Percentiles rank a stretch among this genome's conserved stretches.
These are phyloP conservation scores for Dascyllus trimaculatus DNA, from an alignment of 2,113 vertebrate species.

Conservation along the genomic window DNA sequence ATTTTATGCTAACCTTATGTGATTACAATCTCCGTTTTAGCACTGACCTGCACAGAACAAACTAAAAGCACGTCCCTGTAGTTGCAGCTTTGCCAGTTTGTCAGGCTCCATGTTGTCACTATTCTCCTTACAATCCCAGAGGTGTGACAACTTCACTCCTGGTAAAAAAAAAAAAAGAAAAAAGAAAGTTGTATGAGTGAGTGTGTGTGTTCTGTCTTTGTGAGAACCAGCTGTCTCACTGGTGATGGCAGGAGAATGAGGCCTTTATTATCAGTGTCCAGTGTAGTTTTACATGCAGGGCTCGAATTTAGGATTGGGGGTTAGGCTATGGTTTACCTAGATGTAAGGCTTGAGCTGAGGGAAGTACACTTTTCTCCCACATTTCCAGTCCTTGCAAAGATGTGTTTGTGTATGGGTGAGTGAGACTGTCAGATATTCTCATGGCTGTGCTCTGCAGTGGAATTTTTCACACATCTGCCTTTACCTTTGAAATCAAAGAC, in stretches of 20 bases:
- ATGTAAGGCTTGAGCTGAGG: background rate
- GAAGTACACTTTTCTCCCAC: background rate
- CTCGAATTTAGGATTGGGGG: background rate
- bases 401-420: background rate
- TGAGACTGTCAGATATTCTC: slow-evolving; percentile 16
- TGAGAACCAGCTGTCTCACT: slow-evolving; percentile 17
- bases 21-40: background rate
- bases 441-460: slow-evolving; percentile 47
- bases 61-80: slow-evolving; percentile 15
- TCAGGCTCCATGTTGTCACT: slow-evolving; percentile 8
- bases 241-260: background rate
- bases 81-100: slow-evolving; percentile 3
- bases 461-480: slow-evolving; percentile 70
- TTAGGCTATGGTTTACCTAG: background rate
- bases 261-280: background rate
- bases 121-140: slow-evolving; percentile 31
- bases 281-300: background rate
- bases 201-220: slow-evolving; percentile 7
- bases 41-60: slow-evolving; percentile 9
- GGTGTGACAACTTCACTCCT: slow-evolving; percentile 50
- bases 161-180: background rate
- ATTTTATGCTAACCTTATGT: background rate
- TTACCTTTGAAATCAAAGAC: slow-evolving; percentile 70
- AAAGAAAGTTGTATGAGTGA: background rate
- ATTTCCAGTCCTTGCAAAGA: background rate